A percentile compares a stretch with the other conserved stretches of the same genome.
Conservation (phyloP, 1,140 invertebrate species). For the Drosophila arawakana region DNA sequence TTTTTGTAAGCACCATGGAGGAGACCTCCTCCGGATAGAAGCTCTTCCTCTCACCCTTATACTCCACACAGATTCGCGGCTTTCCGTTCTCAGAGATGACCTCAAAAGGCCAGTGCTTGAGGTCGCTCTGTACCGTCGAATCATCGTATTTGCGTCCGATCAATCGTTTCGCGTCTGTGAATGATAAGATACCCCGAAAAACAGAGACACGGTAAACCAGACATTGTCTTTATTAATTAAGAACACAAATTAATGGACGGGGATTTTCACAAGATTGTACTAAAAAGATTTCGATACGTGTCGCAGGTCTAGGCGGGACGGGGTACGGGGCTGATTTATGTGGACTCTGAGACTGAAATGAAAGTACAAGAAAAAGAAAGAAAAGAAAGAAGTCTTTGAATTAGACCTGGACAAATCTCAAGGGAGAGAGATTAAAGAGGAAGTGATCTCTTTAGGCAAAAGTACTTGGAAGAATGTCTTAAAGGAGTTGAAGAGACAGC, state of each 20-base stretch:
- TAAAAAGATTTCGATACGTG: conserved; percentile 12
- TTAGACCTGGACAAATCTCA: conserved; percentile 56
- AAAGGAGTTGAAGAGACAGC: neutral
- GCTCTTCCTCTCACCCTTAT: conserved; percentile 95
- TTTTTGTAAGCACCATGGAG: conserved; percentile 95
- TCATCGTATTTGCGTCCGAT: conserved; percentile 98
- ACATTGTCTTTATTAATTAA: conserved; percentile 43
- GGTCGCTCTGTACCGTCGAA: conserved; percentile 94
- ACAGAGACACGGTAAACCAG: conserved; percentile 1
- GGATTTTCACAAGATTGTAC: conserved; percentile 22
- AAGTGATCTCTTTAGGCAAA: neutral
- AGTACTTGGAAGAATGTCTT: neutral
- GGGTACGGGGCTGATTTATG: conserved; percentile 58
- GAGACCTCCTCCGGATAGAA: conserved; percentile 97
- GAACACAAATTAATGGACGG: conserved; percentile 34
- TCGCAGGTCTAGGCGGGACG: conserved; percentile 29
- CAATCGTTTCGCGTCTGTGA: conserved; percentile 96
- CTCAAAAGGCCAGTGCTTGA: conserved; percentile 98
- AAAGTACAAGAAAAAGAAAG: conserved; percentile 66
- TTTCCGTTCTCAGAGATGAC: conserved; percentile 93
- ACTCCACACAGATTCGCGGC: conserved; percentile 93
- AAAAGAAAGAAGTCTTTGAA: conserved; percentile 61
- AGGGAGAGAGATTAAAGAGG: neutral
- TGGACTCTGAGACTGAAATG: conserved; percentile 76
- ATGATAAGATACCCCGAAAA: conserved; percentile 68